Percentiles rank a stretch among this genome's conserved stretches.
phyloP scores from a whole-genome alignment of 2,797 vertebrate genomes.

The Delichon dasypus region DNA sequence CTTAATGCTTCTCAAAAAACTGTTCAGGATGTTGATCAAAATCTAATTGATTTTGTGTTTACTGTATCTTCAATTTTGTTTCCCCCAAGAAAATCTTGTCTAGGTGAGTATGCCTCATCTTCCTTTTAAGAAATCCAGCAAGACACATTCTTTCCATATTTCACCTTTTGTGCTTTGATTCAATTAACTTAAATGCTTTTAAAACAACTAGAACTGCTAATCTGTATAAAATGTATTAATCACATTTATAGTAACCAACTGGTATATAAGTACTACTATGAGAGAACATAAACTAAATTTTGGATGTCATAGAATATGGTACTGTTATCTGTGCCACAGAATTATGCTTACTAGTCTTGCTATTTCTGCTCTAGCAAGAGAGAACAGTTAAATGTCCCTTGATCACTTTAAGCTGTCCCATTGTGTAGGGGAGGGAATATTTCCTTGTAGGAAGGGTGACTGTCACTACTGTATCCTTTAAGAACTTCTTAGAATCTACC shows the following conservation, averaged over 20 bases:
- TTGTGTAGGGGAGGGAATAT: rapidly evolving
- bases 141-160: background rate
- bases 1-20: background rate
- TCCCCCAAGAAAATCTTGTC: background rate
- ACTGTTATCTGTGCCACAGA: background rate
- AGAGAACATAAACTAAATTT: background rate
- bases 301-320: background rate
- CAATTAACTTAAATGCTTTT: background rate
- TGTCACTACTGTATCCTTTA: background rate
- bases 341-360: background rate
- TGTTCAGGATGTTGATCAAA: background rate
- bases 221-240: background rate
- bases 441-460: background rate
- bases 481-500: background rate
- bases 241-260: background rate
- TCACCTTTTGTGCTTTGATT: background rate
- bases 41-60: background rate
- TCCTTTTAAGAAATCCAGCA: background rate
- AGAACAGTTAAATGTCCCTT: background rate
- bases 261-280: background rate
- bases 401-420: background rate
- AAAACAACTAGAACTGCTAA: background rate
- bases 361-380: background rate
- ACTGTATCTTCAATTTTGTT: background rate
- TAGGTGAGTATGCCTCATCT: background rate